These are phyloP conservation scores for Chaetoderma sp. DNA, from an alignment of 2,888 invertebrate genomes.

Conservation along the genomic window DNA sequence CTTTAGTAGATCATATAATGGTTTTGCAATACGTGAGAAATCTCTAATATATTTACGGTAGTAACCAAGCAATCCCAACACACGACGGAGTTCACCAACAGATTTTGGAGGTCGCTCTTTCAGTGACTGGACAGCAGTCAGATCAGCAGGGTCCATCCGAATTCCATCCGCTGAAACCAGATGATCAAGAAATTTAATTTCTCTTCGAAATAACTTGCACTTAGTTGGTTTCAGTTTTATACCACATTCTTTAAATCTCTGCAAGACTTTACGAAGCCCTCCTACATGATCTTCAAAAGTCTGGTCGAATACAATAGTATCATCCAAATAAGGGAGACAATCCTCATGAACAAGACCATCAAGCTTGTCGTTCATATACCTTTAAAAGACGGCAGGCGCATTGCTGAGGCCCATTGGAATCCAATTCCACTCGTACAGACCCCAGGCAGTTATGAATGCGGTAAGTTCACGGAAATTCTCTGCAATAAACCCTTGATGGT, in stretches of 20 bases:
- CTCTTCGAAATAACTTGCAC: not conserved
- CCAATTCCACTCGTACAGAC: conserved; percentile 27
- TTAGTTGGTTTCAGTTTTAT: conserved; percentile 14
- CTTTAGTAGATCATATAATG: not conserved
- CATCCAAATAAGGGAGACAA: conserved; percentile 1
- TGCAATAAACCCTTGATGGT: conserved; percentile 30
- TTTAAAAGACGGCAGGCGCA: conserved; percentile 18
- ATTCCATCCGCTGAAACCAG: conserved; percentile 6
- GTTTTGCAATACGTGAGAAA: conserved; percentile 1
- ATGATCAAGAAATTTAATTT: conserved; percentile 14
- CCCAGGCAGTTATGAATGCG: conserved; percentile 11
- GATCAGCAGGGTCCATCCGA: not conserved
- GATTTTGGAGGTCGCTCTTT: conserved; percentile 11
- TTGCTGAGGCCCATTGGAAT: conserved; percentile 32
- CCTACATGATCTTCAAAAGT: conserved; percentile 14
- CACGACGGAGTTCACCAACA: not conserved
- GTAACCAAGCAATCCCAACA: conserved; percentile 9
- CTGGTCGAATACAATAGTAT: not conserved
- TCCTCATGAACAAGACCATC: conserved; percentile 7
- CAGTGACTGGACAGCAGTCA: conserved; percentile 5
- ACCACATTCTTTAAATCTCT: not conserved
- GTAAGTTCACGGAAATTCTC: too few relatives aligned
- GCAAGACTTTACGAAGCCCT: conserved; percentile 5
- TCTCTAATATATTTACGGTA: conserved; percentile 9
- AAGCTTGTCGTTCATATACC: conserved; percentile 12